Base-by-base conservation (phyloP, 2,797 vertebrate genomes). In the Chiloscyllium punctatum region DNA sequence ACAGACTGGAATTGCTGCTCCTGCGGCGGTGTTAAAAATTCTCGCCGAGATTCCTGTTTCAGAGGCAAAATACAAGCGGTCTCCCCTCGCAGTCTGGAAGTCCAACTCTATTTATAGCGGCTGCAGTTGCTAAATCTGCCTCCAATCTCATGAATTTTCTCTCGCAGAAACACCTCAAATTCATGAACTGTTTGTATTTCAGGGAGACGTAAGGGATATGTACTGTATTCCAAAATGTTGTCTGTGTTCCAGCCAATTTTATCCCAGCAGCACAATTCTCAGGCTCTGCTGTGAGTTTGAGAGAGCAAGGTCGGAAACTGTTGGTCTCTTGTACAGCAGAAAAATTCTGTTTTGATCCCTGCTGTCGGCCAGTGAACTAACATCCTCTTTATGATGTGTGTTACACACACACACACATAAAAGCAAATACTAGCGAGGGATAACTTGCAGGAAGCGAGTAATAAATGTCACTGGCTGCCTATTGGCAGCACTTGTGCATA, bases 171-270 rank as follows among this genome's bases (percentile, higher is more conserved):
- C 30, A 62, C 71, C 72, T 42, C 42, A 33, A 71, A 69, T 33
- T 21, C 4, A 27, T 71, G 66, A 42, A 94, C 87, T 37, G 18
- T 42, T 37, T 68, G 53, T 62, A 30, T 90, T 77, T 11, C 16
- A 71, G n/a, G 42, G 68, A 37, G n/a, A n/a, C 88, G 9, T 51
- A 62, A 37, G 57, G 69, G 9, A 48, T 48, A 48, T 1, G 42
- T 48, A 37, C 42, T n/a, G 90, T 33, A 68, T 42, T 9, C 62
- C 21, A 37, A 92, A 92, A 94, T 42, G 33, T 94, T 69, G 33
- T 82, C 96, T 37, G 53, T 42, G 37, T 96, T 97, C 97, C 96
- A 3, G 62, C 96, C 95, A 71, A 18, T 82, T 5, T 87, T 95
- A 91, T 57, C 13, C 96, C 96, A 48, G 23, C 66, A 27, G 9